Evolutionary conservation across 2,888 invertebrate genomes (phyloP), one percentile per base, ranked within the genome.

Genomic region (Sminthurides aquaticus): DNA sequence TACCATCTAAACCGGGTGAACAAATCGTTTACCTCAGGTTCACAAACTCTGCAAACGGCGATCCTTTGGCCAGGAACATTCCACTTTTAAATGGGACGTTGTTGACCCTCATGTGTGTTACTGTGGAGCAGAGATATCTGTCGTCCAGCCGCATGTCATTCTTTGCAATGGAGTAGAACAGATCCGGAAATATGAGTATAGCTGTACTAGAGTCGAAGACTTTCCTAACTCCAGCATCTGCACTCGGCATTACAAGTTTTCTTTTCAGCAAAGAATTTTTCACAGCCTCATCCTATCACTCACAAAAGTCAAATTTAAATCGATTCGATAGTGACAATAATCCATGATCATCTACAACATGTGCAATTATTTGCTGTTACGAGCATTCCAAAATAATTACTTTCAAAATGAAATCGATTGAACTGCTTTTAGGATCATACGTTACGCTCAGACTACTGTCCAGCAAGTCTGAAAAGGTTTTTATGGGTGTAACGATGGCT

Each of bases 41-140:
- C 22, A 62, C 29, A 28, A 57, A 57, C 18, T 62, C 62, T 15
- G 56, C 55, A 24, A 34, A 57, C 1, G 43, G 34, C 1, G 62
- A 62, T 18, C 29, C 25, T 22, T 62, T 62, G 1, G 20, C 15
- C 26, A 62, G 25, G 1, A 49, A 8, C 57, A 57, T 57, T 27
- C 62, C 62, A 57, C 49, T 49, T 3, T 56, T 22, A 15, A 62
- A 57, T 1, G 62, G 62, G 1, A 62, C 62, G 18, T 48, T 57
- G 26, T 56, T 62, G 8, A 62, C 28, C 48, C 22, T 24, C 11
- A 62, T 56, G 3, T 8, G n/a, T 3, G 62, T 2, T 1, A 62
- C 15, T 49, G 54, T 25, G 1, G 25, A n/a, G 27, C 62, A 62
- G 27, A 62, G 57, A 24, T 48, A 22, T 5, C 62, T 5, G 48